These are phyloP conservation scores for Tipula helvola DNA, from an alignment of 2,888 invertebrate genomes.

Conservation along the genomic window DNA sequence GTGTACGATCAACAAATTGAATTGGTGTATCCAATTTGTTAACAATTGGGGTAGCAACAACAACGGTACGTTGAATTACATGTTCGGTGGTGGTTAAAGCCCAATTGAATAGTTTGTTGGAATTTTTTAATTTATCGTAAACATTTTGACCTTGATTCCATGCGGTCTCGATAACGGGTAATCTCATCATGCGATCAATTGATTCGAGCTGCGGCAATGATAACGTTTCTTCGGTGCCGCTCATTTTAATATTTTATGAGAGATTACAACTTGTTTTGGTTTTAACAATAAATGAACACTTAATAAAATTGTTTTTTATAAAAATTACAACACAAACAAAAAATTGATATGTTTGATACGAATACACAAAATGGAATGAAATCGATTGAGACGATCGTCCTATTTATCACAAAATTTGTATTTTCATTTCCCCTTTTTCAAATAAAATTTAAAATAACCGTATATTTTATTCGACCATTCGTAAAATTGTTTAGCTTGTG, in stretches of 20 bases:
- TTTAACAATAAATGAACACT: too few relatives aligned
- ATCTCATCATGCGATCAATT: not conserved
- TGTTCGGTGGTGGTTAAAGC: constrained; percentile 52
- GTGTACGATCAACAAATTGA: constrained; percentile 45
- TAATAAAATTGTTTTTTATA: too few relatives aligned
- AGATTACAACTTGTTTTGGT: too few relatives aligned
- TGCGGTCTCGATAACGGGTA: not conserved
- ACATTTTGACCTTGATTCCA: constrained; percentile 20
- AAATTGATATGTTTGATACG: not conserved
- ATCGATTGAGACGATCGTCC: not conserved
- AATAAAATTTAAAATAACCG: not conserved
- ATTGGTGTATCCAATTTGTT: constrained; percentile 41
- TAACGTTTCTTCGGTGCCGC: not conserved
- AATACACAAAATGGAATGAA: not conserved
- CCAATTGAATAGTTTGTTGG: constrained; percentile 54
- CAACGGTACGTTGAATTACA: constrained; percentile 38
- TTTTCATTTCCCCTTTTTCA: not conserved
- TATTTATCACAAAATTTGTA: not conserved
- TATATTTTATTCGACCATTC: not conserved
- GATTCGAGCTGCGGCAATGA: not conserved
- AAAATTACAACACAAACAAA: not conserved
- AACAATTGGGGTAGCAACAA: constrained; percentile 40
- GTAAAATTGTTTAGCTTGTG: too few relatives aligned
- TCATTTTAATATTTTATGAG: not conserved
- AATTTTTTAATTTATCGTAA: constrained; percentile 18